Evolutionary conservation across 2,113 vertebrate species (phyloP), one percentile per base, ranked within the genome.

Genomic region (Ariopsis seemanni): DNA sequence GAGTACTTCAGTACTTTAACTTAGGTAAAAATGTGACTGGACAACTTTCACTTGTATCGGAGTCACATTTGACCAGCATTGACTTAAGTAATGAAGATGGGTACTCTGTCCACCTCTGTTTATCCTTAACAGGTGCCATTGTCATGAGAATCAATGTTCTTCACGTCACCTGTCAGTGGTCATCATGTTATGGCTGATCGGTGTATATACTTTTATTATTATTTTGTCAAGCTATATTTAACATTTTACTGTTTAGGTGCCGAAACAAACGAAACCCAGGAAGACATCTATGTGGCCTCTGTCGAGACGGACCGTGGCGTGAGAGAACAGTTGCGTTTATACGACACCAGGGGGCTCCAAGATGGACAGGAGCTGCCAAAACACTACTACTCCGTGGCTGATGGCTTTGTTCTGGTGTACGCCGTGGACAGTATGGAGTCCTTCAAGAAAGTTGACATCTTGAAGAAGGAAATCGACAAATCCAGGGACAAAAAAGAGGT

Each of bases 401-500:
- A 99, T 1, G 97, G 96, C 84, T 99, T 99, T 22, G 93, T 99
- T 18, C 95, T 99, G 0, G 96, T 99, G 78, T 99, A 99, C 11
- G 96, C 97, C 0, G 95, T 98, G 7, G 97, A 97, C 92, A 97
- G 96, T 92, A 86, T 97, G 0, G 96, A 98, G 87, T 97, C 97
- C 0, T 98, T 99, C 91, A 96, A 95, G 88, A 97, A 93, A 90
- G 96, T 97, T 0, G 97, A 99, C 14, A 27, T 95, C 7, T 94
- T 99, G 78, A 99, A 99, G 93, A 99, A 96, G 90, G 97, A 99
- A 87, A 97, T 99, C 0, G 98, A 99, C 10, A 94, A 96, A 87
- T 97, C 96, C 89, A 96, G 96, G 92, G 98, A 99, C 91, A 99
- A 99, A 82, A 99, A 98, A 90, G 97, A 99, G 97, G 98, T 97